Base-by-base conservation (phyloP, 2,113 vertebrate species). In the Platichthys stellatus region DNA sequence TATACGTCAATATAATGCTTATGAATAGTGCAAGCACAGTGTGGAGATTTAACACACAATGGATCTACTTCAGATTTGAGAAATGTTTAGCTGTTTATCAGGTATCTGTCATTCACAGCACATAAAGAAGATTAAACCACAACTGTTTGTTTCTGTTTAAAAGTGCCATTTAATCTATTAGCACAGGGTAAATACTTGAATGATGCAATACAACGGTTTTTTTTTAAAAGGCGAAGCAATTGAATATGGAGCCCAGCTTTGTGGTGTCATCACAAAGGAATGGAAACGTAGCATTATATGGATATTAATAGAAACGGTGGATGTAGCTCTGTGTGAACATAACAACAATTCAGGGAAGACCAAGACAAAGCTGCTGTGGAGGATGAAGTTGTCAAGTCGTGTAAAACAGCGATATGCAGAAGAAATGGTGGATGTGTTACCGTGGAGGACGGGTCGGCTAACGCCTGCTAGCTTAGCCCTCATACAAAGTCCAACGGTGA, bases 391-490 rank as follows among this genome's bases (percentile, higher is more conserved):
- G 26, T 35, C 0, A 53, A 28, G 5, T 31, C 26, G 1, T 18
- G 28, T 11, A 68, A 56, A 1, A 6, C 56, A 17, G n/a, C 31
- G 3, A 51, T 15, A 31, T 15, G 13, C 21, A 15, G 13, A 15
- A 2, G 9, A 38, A 51, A 23, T 23, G 17, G 9, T 43, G 40
- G 40, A 11, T 12, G 66, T 12, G 28, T 47, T 56, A 21, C 57
- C 17, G 18, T 61, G 6, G 18, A 58, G 6, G 4, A 38, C 43
- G 2, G 18, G 17, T 14, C 54, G 35, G 59, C 64, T 79, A 81
- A 69, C 18, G 15, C 28, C 20, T 28, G 64, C 38, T 71, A 81
- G 76, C 72, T 31, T 76, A 62, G 57, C 47, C 74, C 73, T 43
- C 5, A 38, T 17, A 23, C 23, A 71, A 28, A 40, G 53, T 17